A percentile compares a stretch with the other conserved stretches of the same genome.
phyloP scores from a whole-genome alignment of 1,140 invertebrate genomes.

The Chelonus insularis region DNA sequence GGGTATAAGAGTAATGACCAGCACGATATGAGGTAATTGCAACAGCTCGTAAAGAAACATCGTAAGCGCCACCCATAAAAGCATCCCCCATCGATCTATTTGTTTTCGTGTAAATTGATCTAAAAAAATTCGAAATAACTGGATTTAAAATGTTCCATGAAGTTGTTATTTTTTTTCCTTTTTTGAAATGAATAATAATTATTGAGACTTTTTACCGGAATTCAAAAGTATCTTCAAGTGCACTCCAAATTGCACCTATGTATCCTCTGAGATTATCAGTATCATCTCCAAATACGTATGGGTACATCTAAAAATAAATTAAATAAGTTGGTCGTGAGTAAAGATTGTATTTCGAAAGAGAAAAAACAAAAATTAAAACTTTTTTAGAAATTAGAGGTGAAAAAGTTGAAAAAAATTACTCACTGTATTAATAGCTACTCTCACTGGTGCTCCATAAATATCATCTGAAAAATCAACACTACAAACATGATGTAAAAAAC shows the following conservation, averaged over 20 bases:
- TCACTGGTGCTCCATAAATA: conserved; percentile 26
- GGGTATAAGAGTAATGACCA: background rate
- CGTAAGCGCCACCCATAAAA: background rate
- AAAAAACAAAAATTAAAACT: background rate
- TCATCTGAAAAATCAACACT: conserved; percentile 32
- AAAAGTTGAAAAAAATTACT: conserved; percentile 5
- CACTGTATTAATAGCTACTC: conserved; percentile 22
- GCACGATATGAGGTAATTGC: background rate
- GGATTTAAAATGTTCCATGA: too few species aligned
- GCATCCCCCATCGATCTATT: background rate
- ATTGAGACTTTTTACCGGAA: conserved; percentile 33
- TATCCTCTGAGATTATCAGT: conserved; percentile 33
- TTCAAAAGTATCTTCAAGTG: conserved; percentile 32
- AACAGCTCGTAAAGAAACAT: background rate
- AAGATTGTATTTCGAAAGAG: too few species aligned
- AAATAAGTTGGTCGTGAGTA: too few species aligned
- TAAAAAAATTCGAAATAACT: background rate
- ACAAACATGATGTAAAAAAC: conserved; percentile 31
- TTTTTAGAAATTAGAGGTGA: conserved; percentile 1
- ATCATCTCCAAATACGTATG: conserved; percentile 27
- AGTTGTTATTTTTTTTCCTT: background rate
- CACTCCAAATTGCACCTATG: conserved; percentile 39
- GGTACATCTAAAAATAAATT: conserved; percentile 34
- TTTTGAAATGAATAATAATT: background rate
- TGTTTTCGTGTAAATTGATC: background rate